phyloP scores from a whole-genome alignment of 1,140 invertebrate species.

The Listronotus bonariensis region DNA sequence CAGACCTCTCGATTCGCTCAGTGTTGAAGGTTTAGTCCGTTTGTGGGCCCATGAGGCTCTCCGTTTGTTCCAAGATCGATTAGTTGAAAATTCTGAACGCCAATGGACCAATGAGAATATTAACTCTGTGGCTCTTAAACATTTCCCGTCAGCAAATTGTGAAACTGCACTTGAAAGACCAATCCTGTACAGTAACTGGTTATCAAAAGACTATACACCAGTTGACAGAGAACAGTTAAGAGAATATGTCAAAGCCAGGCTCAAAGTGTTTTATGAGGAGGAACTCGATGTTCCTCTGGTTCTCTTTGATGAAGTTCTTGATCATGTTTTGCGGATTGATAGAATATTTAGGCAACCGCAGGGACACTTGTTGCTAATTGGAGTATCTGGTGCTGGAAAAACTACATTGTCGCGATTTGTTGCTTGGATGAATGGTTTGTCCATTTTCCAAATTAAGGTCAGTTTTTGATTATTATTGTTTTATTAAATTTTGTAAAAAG shows the following conservation, averaged over 20 bases:
- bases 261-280: slow-evolving; percentile 99
- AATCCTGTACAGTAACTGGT: slow-evolving; percentile 98
- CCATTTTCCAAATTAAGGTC: slow-evolving; percentile 93
- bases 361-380: slow-evolving; percentile 95
- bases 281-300: slow-evolving; percentile 98
- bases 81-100: slow-evolving; percentile 94
- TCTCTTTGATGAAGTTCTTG: slow-evolving; percentile 97
- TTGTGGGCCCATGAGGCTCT: slow-evolving; percentile 99
- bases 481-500: too few species aligned
- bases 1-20: slow-evolving; percentile 86
- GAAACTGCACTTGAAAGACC: slow-evolving; percentile 86
- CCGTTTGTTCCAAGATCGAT: slow-evolving; percentile 93
- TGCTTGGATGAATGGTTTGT: slow-evolving; percentile 99
- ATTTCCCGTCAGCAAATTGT: slow-evolving; percentile 90
- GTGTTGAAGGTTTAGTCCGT: slow-evolving; percentile 92
- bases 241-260: slow-evolving; percentile 94
- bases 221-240: slow-evolving; percentile 93
- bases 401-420: slow-evolving; percentile 98
- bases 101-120: slow-evolving; percentile 99
- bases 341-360: slow-evolving; percentile 97
- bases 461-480: too few species aligned
- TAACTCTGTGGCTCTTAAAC: slow-evolving; percentile 89
- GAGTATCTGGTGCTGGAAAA: slow-evolving; percentile 97
- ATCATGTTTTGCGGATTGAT: slow-evolving; percentile 98
- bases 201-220: slow-evolving; percentile 97